Evolutionary conservation across 2,113 vertebrate genomes (phyloP), one percentile per base, ranked within the genome.

Genomic region (Thermophis baileyi): DNA sequence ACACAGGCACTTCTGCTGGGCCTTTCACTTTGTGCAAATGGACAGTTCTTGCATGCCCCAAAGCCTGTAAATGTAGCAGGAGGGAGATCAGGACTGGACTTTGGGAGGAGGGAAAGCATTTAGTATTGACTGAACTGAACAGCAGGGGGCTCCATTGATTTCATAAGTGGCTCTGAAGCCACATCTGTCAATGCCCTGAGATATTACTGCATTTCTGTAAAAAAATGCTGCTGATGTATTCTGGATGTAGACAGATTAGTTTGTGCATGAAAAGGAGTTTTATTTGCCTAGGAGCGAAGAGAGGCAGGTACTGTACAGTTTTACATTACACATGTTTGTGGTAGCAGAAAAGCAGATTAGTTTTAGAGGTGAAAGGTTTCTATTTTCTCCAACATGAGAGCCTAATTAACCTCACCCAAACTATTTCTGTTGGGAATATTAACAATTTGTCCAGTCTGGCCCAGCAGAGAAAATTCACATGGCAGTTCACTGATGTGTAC

Each of bases 301-400:
- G 85, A 87, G 22, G 14, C 60, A 87, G n/a, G 35, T 9, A 40
- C 46, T 91, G 25, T 55, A 60, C 50, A 81, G 91, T 97, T 96
- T 95, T 92, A 44, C n/a, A 44, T 95, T 91, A 74, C 4, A 90
- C 40, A 93, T 87, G 69, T 50, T 12, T 95, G 46, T 50, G 94
- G 54, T 93, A 86, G 35, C 89, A 35, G 90, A 89, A 40, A 1
- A 57, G 63, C 30, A 40, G 60, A 91, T 95, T 95, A 92, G 53
- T 93, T 87, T 86, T 90, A 95, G 95, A 89, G 93, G 96, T 96
- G 94, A 91, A 96, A 93, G 69, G 91, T 44, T 91, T 89, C 55
- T 88, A 85, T 89, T 54, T 95, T 93, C 69, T 93, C 91, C 89
- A 51, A 87, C 87, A 50, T 92, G 85, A 55, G 87, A 95, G 35